Evolutionary conservation across 2,888 invertebrate species (phyloP), one percentile per base, ranked within the genome.

Genomic region (Ichneumon xanthorius): DNA sequence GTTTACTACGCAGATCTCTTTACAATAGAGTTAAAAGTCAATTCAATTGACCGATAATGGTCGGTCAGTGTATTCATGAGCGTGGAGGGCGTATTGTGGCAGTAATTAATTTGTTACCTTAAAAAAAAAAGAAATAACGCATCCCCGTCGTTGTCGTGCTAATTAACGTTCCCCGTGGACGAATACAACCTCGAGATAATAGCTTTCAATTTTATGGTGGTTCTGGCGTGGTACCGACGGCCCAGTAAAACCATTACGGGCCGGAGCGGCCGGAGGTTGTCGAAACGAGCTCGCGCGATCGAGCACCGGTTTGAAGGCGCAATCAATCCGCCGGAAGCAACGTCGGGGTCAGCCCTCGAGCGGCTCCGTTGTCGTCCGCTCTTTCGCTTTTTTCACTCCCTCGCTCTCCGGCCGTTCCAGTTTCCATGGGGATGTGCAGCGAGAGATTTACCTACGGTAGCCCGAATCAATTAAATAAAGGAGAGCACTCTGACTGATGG

Each of bases 401-500:
- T 37, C 58, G 16, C 45, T 40, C 40, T 3, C 40, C 40, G 19
- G 19, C 11, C 5, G 19, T 37, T 16, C 63, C 63, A 50, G 50
- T 72, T 80, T 80, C 53, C 50, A 80, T 61, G 84, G 58, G 50
- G 58, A 68, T 61, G 68, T 61, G n/a, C 67, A 22, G 40, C 61
- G 48, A 48, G 65, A 78, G 70, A 81, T 81, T 80, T 73, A 83
- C 58, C 26, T 50, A 19, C 61, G 65, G 50, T 40, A 37, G 75
- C 58, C 48, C 45, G 71, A 86, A 83, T 86, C 80, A 83, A 84
- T 83, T 80, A 81, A 83, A 80, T 80, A 78, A 80, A 68, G 72
- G 81, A 22, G 80, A 75, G 40, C 33, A 70, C 72, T 26, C 76
- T 16, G 82, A 71, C 26, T 9, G 58, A 30, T 37, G 26, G 67